These are phyloP conservation scores for Plodia interpunctella DNA, from an alignment of 1,140 invertebrate genomes.

Conservation along the genomic window DNA sequence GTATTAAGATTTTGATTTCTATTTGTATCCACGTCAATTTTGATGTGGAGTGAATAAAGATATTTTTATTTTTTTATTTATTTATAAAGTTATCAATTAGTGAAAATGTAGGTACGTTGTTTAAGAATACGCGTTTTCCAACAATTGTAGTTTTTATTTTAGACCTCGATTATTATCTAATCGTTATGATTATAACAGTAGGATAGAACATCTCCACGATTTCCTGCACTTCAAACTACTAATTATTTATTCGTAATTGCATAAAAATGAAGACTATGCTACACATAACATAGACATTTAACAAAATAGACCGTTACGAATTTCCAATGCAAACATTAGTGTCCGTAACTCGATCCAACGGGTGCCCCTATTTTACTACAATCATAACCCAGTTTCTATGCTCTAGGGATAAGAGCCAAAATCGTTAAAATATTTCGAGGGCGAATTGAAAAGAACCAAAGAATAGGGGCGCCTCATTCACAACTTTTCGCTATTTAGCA, in stretches of 20 bases:
- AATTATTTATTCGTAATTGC: not conserved
- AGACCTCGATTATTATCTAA: too few species aligned
- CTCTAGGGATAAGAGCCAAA: slow-evolving; percentile 22
- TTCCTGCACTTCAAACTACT: too few species aligned
- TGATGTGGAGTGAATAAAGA: too few species aligned
- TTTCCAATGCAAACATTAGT: slow-evolving; percentile 73
- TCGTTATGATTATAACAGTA: too few species aligned
- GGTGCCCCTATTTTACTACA: slow-evolving; percentile 40
- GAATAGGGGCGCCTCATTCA: slow-evolving; percentile 70
- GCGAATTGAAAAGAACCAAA: slow-evolving; percentile 27
- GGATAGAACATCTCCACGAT: too few species aligned
- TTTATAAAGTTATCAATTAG: too few species aligned
- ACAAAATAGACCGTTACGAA: slow-evolving; percentile 67
- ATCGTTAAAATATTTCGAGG: slow-evolving; percentile 12
- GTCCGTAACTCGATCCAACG: slow-evolving; percentile 58
- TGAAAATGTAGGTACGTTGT: too few species aligned
- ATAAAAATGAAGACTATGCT: not conserved
- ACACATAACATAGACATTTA: slow-evolving; percentile 1
- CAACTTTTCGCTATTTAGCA: slow-evolving; percentile 74
- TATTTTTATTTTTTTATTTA: too few species aligned
- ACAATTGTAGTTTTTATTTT: too few species aligned
- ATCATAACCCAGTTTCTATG: slow-evolving; percentile 18
- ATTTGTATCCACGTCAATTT: too few species aligned
- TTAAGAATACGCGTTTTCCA: too few species aligned
- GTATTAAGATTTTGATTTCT: too few species aligned